Base-by-base conservation (phyloP, 2,113 vertebrate species). In the Gadus macrocephalus region DNA sequence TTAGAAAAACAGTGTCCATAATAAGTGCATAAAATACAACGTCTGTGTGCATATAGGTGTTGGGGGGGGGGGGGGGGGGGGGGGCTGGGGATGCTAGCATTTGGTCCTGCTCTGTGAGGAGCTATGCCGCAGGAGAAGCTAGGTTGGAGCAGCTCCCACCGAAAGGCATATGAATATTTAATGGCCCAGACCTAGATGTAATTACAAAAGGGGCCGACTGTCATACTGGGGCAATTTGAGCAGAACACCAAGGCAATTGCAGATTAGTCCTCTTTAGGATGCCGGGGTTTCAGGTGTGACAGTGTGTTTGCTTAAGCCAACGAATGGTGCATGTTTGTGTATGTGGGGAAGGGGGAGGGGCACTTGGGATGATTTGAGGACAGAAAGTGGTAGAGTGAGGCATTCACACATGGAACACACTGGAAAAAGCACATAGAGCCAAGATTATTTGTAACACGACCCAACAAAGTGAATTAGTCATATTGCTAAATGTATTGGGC, bases 151-250 rank as follows among this genome's bases (percentile, higher is more conserved):
- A 53, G 73, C 73, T 84, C 78, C 78, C 77, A 79, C 85, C 81
- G 75, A 53, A 85, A 72, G 68, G 68, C 0, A 17, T 62, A 89
- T 90, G 80, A 89, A 90, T 90, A 83, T 89, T 90, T 88, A 87
- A 90, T 88, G 79, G 77, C 76, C 72, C 78, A 76, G 68, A 78
- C 79, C 85, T 75, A 81, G 85, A 86, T 79, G 79, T 90, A 90
- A 91, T 89, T 89, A 88, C 83, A 86, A 76, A 60, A 76, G 76
- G 75, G 85, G 77, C 74, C 70, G 84, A 72, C 82, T 81, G 81
- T 87, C 78, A 80, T 76, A 62, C 53, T 67, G 71, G 77, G 83
- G 76, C 83, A 80, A 78, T 87, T 78, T 78, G 76, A 68, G 80
- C 77, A 72, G 72, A 83, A 81, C 77, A 73, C 59, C 66, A 72